Conservation (phyloP, 2,888 invertebrate species). For the Drosophila borborema region DNA sequence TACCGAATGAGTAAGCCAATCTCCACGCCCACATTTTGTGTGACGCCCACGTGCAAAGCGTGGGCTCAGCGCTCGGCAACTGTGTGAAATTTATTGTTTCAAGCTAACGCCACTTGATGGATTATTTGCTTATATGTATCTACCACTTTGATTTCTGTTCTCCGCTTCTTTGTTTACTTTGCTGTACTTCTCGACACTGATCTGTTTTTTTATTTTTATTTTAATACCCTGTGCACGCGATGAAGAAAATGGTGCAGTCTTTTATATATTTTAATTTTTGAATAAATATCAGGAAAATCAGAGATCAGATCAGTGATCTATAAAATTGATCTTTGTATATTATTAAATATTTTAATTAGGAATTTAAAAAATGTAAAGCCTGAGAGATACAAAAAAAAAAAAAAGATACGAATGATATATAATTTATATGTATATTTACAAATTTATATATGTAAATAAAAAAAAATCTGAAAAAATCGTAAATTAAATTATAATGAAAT, state of each 20-base stretch:
- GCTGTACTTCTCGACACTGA: background rate
- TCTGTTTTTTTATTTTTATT: background rate
- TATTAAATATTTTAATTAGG: no score
- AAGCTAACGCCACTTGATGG: slow-evolving; percentile 82
- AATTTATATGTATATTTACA: no score
- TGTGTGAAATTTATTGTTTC: slow-evolving; percentile 81
- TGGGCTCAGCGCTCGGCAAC: slow-evolving; percentile 26
- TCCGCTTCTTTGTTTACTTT: slow-evolving; percentile 6
- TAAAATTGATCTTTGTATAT: no score
- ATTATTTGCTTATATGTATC: slow-evolving; percentile 72
- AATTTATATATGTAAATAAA: no score
- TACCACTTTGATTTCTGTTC: slow-evolving; percentile 59
- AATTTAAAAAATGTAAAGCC: no score
- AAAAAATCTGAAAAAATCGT: no score
- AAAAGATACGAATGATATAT: no score
- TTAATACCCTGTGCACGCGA: background rate
- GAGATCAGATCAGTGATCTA: no score
- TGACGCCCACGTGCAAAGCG: slow-evolving; percentile 10
- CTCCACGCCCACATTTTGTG: slow-evolving; percentile 28
- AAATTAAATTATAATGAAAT: no score
- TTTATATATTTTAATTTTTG: background rate
- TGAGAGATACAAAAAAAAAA: no score
- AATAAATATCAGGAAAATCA: no score
- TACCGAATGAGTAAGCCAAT: slow-evolving; percentile 48
- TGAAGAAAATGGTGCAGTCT: background rate